Evolutionary conservation across 37 sponge, comb jelly and placozoan genomes (phyloP), one percentile per base, ranked within the genome.

Genomic region (Lycopodina hypogea): DNA sequence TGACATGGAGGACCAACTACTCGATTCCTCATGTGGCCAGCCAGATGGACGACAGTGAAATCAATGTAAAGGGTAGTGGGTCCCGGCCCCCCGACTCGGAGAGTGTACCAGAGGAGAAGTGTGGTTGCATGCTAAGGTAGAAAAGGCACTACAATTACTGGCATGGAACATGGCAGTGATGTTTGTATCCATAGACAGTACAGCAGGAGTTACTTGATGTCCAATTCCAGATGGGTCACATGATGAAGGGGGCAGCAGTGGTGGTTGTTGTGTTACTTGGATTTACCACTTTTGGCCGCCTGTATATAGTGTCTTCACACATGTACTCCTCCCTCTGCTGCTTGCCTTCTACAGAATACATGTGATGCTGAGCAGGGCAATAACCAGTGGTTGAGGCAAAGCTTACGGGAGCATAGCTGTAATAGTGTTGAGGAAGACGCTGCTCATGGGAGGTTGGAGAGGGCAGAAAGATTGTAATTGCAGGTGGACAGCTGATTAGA

Each of bases 121-220:
- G n/a, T n/a, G n/a, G n/a, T n/a, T n/a, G n/a, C n/a, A n/a, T n/a
- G n/a, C n/a, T n/a, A n/a, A n/a, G n/a, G n/a, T n/a, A n/a, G n/a
- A n/a, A n/a, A n/a, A 83, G 1, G 83, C 76, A 37, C 67, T 64
- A 39, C 68, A 75, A 7, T 32, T 67, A 51, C 68, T 51, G 1
- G 38, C 65, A n/a, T 76, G 60, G 36, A 40, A 60, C 24, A 28
- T 57, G 21, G 48, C 79, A 24, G 58, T 68, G 9, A 65, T 42
- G 69, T 17, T 68, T 29, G 67, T 66, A 35, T 60, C 14, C 56
- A 58, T 9, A n/a, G n/a, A n/a, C n/a, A n/a, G n/a, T n/a, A n/a
- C n/a, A n/a, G n/a, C n/a, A n/a, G n/a, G n/a, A n/a, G 19, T 33
- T 30, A 38, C 61, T 33, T 24, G 28, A 26, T 29, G 40, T 23